Evolutionary conservation across 2,888 invertebrate species (phyloP).

Genomic region (Lasiommata megera): DNA sequence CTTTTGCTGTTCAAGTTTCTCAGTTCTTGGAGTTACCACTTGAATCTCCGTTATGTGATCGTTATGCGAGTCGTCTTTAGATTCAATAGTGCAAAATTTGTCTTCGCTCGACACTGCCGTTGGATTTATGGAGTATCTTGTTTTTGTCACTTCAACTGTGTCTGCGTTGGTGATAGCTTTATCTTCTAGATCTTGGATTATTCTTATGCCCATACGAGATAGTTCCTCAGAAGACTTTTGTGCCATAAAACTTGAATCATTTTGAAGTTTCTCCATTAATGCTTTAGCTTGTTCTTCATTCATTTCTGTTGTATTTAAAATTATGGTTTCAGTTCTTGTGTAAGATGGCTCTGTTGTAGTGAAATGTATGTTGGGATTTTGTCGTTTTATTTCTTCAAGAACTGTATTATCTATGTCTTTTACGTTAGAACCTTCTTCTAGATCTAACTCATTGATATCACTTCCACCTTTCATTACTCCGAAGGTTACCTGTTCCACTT

Average conservation of each 20-base stretch:
- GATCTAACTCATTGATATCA: constrained; percentile 57
- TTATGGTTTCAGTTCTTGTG: constrained; percentile 76
- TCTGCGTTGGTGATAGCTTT: constrained; percentile 54
- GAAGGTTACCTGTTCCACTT: constrained; percentile 73
- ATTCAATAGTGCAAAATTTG: constrained; percentile 49
- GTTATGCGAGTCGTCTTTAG: constrained; percentile 48
- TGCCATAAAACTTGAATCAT: constrained; percentile 73
- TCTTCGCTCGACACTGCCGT: constrained; percentile 63
- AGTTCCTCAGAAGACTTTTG: constrained; percentile 70
- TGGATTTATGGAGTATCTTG: constrained; percentile 69
- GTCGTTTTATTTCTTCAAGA: constrained; percentile 68
- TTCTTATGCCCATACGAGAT: constrained; percentile 65
- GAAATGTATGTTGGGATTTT: constrained; percentile 74
- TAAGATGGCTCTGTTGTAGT: constrained; percentile 70
- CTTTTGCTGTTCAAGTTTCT: constrained; percentile 52
- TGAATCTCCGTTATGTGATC: constrained; percentile 89
- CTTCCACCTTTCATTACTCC: constrained; percentile 66
- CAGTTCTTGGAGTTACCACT: constrained; percentile 81
- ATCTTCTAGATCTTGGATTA: constrained; percentile 69
- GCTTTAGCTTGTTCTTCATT: constrained; percentile 70
- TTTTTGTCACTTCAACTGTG: constrained; percentile 64
- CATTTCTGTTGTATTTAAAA: constrained; percentile 75
- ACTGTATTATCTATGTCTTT: constrained; percentile 67
- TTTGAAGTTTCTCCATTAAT: constrained; percentile 70
- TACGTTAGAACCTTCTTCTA: constrained; percentile 67